Percentiles rank a stretch among this genome's conserved stretches.
These are phyloP conservation scores for Eupeodes luniger DNA, from an alignment of 2,888 invertebrate genomes.

Conservation along the genomic window DNA sequence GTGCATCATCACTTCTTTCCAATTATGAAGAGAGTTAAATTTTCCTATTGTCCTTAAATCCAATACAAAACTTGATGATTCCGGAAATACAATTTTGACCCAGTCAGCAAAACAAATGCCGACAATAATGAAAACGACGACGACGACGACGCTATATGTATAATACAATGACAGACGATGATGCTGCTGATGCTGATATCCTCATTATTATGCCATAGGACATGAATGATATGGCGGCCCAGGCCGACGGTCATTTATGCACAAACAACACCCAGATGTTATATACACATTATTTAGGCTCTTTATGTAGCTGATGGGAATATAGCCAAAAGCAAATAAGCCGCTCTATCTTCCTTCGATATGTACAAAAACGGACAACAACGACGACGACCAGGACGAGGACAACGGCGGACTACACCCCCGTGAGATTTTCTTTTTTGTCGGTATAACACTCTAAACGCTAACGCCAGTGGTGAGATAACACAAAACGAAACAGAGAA, in stretches of 20 bases:
- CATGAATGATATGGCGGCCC: constrained; percentile 53
- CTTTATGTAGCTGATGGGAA: not conserved
- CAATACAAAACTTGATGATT: constrained; percentile 41
- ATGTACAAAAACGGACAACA: constrained; percentile 23
- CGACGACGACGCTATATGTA: not conserved
- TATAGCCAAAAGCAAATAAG: constrained; percentile 61
- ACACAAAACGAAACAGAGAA: constrained; percentile 44
- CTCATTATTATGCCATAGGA: constrained; percentile 67
- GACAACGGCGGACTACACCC: not conserved
- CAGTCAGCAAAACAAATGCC: constrained; percentile 42
- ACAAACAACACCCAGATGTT: constrained; percentile 27
- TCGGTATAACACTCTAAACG: constrained; percentile 18
- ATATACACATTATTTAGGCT: constrained; percentile 10
- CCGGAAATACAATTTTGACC: constrained; percentile 31
- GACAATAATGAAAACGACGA: not conserved
- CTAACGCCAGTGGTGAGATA: constrained; percentile 59
- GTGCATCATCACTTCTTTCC: constrained; percentile 31
- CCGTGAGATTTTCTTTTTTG: constrained; percentile 45
- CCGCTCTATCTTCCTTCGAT: constrained; percentile 21
- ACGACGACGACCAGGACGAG: too few species aligned
- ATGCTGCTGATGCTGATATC: constrained; percentile 69
- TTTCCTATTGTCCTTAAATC: constrained; percentile 25
- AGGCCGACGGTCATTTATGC: constrained; percentile 55
- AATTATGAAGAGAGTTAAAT: constrained; percentile 6
- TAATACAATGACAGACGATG: constrained; percentile 41